These are phyloP conservation scores for Drosophila antonietae DNA, from an alignment of 2,888 invertebrate genomes.

Conservation along the genomic window DNA sequence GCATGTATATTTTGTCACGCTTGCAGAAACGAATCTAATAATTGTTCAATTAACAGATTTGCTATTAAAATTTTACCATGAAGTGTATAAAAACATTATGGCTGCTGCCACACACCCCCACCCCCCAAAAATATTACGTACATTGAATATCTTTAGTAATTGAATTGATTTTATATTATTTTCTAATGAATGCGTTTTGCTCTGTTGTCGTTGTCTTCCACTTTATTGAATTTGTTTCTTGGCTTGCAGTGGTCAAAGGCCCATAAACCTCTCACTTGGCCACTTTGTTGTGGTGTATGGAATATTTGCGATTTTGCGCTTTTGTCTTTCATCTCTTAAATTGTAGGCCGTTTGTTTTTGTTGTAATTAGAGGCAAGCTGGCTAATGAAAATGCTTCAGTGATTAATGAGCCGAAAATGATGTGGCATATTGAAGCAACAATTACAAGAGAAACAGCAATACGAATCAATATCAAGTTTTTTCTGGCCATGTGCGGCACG, in stretches of 20 bases:
- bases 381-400: constrained; percentile 68
- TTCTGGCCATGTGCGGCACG: constrained; percentile 57
- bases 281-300: constrained; percentile 50
- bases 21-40: too few species aligned
- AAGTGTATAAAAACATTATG: background rate
- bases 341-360: background rate
- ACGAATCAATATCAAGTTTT: constrained; percentile 44
- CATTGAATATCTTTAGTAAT: background rate
- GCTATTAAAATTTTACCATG: background rate
- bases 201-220: background rate
- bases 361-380: constrained; percentile 40
- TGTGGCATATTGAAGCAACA: constrained; percentile 72
- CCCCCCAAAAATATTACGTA: background rate
- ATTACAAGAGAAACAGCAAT: constrained; percentile 46
- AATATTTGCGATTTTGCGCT: constrained; percentile 31
- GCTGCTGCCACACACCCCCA: background rate
- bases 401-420: constrained; percentile 78
- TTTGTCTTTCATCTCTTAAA: constrained; percentile 34
- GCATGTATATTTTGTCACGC: too few species aligned
- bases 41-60: constrained; percentile 1
- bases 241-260: constrained; percentile 4
- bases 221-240: constrained; percentile 21
- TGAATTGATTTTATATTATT: constrained; percentile 48
- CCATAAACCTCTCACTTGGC: constrained; percentile 10
- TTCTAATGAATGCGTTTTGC: constrained; percentile 26